Percentiles rank a stretch among this genome's conserved stretches.
Conservation (phyloP, 1,140 invertebrate genomes). For the Grapholita molesta region DNA sequence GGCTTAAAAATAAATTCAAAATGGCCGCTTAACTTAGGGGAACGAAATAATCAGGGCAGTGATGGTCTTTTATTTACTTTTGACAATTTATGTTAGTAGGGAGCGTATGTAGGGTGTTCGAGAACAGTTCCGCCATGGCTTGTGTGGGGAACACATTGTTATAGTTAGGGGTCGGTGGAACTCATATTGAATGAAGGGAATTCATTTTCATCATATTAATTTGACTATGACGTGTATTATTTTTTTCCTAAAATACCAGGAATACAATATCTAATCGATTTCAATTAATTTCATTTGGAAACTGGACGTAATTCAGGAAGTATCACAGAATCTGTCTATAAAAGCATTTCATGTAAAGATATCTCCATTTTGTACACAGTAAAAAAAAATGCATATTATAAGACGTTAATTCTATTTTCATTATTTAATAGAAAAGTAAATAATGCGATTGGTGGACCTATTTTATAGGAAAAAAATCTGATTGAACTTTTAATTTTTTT, state of each 20-base stretch:
- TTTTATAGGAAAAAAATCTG: too few species aligned
- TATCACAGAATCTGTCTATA: too few species aligned
- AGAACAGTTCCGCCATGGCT: conserved; percentile 67
- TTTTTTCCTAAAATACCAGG: not conserved
- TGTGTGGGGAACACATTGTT: conserved; percentile 34
- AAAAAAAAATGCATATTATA: too few species aligned
- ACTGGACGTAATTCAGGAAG: too few species aligned
- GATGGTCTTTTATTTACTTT: conserved; percentile 76
- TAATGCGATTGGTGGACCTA: too few species aligned
- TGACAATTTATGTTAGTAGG: conserved; percentile 66
- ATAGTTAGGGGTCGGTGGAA: not conserved
- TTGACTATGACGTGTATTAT: not conserved
- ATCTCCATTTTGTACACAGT: too few species aligned
- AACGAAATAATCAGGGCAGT: conserved; percentile 71
- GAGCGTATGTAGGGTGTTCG: conserved; percentile 53
- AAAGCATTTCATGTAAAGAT: too few species aligned
- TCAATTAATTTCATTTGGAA: too few species aligned
- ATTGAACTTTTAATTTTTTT: too few species aligned
- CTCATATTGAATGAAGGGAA: conserved; percentile 6
- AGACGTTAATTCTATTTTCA: too few species aligned
- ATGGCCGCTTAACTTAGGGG: conserved; percentile 59
- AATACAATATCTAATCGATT: too few species aligned
- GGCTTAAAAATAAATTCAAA: conserved; percentile 51
- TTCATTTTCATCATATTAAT: not conserved
- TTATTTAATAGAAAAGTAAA: too few species aligned